phyloP scores from a whole-genome alignment of 2,888 invertebrate species.

The Parnassius apollo region DNA sequence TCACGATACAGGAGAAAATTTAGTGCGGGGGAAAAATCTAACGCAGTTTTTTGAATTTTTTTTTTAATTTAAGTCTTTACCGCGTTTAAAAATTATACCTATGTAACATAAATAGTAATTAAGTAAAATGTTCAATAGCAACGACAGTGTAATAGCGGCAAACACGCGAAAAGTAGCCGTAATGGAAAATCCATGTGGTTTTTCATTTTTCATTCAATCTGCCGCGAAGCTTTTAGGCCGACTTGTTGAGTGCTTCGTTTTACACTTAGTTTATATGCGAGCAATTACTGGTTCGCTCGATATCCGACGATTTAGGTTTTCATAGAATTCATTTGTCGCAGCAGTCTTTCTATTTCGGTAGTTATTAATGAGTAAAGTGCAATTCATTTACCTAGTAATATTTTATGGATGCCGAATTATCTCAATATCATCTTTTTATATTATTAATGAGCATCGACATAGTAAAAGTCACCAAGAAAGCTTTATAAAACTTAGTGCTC shows the following conservation, averaged over 20 bases:
- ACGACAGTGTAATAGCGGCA: slow-evolving; percentile 18
- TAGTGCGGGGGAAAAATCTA: no score
- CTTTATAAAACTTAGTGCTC: no score
- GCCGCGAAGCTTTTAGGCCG: slow-evolving; percentile 70
- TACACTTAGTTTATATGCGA: slow-evolving; percentile 64
- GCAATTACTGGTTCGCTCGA: slow-evolving; percentile 58
- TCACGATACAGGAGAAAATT: no score
- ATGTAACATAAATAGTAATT: no score
- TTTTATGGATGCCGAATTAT: neutral
- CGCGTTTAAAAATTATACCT: no score
- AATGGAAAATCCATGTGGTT: slow-evolving; percentile 78
- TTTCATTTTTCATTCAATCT: slow-evolving; percentile 78
- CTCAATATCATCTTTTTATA: neutral
- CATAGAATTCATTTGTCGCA: slow-evolving; percentile 25
- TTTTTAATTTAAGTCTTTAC: no score
- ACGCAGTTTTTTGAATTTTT: no score
- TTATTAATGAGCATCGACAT: no score
- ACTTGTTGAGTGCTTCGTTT: slow-evolving; percentile 54
- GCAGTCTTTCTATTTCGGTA: slow-evolving; percentile 3
- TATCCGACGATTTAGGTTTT: slow-evolving; percentile 42
- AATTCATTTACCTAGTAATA: no score
- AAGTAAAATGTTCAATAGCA: no score
- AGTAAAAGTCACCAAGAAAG: no score
- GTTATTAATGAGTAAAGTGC: neutral
- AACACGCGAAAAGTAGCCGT: slow-evolving; percentile 41